phyloP scores from a whole-genome alignment of 2,888 invertebrate genomes.

The Drosophila mayaguana region DNA sequence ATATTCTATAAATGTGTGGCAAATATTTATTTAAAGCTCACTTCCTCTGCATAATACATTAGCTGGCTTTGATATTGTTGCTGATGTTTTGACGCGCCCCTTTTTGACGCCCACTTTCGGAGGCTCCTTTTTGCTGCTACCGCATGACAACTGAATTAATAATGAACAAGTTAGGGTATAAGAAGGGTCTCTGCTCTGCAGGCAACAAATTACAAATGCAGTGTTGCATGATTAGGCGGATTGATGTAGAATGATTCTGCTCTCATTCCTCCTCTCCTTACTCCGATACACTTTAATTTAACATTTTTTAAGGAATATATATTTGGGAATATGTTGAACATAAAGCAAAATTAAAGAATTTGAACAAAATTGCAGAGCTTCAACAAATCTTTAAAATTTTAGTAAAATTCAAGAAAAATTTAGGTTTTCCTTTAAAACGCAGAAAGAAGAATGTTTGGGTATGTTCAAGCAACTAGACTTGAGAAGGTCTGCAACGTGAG shows the following conservation, averaged over 20 bases:
- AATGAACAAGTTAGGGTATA: conserved; percentile 7
- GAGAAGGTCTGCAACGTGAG: too few species aligned
- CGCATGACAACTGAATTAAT: conserved; percentile 43
- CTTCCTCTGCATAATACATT: conserved; percentile 13
- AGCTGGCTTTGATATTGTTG: conserved; percentile 25
- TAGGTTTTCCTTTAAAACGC: too few species aligned
- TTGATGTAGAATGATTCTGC: not conserved
- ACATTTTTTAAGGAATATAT: too few species aligned
- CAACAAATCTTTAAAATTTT: too few species aligned
- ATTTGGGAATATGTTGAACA: too few species aligned
- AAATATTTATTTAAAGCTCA: conserved; percentile 7
- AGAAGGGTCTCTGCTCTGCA: not conserved
- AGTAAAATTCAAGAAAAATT: too few species aligned
- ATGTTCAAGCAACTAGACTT: too few species aligned
- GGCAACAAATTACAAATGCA: not conserved
- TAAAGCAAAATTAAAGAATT: too few species aligned
- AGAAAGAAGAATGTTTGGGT: too few species aligned
- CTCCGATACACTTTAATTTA: too few species aligned
- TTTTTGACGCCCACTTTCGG: not conserved
- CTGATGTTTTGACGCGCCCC: conserved; percentile 22
- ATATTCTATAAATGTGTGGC: not conserved
- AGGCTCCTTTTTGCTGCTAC: not conserved
- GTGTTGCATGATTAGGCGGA: not conserved
- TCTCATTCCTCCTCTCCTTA: too few species aligned
- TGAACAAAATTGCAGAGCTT: too few species aligned